These are phyloP conservation scores for Salarias fasciatus DNA, from an alignment of 2,797 vertebrate species.

Conservation along the genomic window DNA sequence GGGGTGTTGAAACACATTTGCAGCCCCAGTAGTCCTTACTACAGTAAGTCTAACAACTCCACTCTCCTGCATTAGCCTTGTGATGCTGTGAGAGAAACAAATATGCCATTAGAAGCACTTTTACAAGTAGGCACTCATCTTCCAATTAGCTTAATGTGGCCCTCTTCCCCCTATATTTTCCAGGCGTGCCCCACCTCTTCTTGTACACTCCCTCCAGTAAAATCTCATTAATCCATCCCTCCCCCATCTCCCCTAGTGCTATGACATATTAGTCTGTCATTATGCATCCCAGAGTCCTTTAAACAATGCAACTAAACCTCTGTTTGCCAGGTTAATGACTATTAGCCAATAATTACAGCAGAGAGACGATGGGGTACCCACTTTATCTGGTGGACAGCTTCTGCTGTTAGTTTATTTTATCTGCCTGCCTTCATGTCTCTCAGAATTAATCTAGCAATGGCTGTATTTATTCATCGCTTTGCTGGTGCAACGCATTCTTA, in stretches of 20 bases:
- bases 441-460: constrained; percentile 73
- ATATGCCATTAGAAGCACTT: constrained; percentile 99
- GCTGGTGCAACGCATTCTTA: constrained; percentile 62
- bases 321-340: constrained; percentile 99
- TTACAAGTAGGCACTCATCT: constrained; percentile 99
- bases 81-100: constrained; percentile 94
- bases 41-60: constrained; percentile 86
- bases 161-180: constrained; percentile 94
- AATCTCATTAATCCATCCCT: constrained; percentile 98
- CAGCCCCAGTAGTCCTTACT: constrained; percentile 83
- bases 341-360: constrained; percentile 99
- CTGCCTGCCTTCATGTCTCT: constrained; percentile 78
- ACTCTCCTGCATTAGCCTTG: constrained; percentile 92
- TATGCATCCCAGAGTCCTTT: constrained; percentile 98
- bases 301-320: constrained; percentile 99
- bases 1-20: constrained; percentile 55
- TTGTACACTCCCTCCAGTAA: constrained; percentile 89
- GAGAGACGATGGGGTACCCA: constrained; percentile 93
- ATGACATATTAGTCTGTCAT: constrained; percentile 99
- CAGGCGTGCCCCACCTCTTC: constrained; percentile 88
- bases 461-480: constrained; percentile 79
- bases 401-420: constrained; percentile 89
- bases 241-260: constrained; percentile 92
- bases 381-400: constrained; percentile 92
- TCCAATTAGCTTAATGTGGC: constrained; percentile 99